Conservation (phyloP, 2,888 invertebrate species). For the Philereme vetulata region DNA sequence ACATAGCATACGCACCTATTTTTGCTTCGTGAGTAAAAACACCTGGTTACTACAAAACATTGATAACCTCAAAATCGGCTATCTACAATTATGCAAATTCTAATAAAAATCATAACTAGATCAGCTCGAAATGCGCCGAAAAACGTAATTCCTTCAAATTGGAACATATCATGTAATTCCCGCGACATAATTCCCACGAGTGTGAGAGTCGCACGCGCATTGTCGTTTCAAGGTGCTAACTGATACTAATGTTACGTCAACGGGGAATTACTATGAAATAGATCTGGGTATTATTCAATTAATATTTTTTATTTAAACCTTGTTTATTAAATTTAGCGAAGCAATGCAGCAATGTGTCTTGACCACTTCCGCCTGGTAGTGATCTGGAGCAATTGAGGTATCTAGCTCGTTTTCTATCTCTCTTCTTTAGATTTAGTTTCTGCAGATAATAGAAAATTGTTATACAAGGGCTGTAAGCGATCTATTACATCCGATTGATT, state of each 20-base stretch:
- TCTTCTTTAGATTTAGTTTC: too few relatives aligned
- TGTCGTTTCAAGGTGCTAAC: slow-evolving; percentile 27
- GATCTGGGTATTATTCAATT: neutral
- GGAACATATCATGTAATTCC: slow-evolving; percentile 9
- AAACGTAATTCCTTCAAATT: slow-evolving; percentile 20
- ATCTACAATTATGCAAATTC: slow-evolving; percentile 13
- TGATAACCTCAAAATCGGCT: neutral
- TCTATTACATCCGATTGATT: too few relatives aligned
- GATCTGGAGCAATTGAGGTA: too few relatives aligned
- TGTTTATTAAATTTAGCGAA: too few relatives aligned
- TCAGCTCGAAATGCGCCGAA: slow-evolving; percentile 21
- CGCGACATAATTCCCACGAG: slow-evolving; percentile 23
- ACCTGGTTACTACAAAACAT: too few relatives aligned
- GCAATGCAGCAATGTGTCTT: too few relatives aligned
- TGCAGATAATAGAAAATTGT: too few relatives aligned
- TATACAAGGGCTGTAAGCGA: too few relatives aligned
- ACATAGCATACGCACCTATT: too few relatives aligned
- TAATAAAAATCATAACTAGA: slow-evolving; percentile 11
- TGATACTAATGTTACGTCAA: slow-evolving; percentile 20
- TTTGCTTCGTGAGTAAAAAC: too few relatives aligned
- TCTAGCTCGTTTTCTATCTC: too few relatives aligned
- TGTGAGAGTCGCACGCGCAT: slow-evolving; percentile 13
- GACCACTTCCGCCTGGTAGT: too few relatives aligned
- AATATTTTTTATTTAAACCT: neutral
- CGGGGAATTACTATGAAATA: slow-evolving; percentile 18